Conservation (phyloP, 2,113 vertebrate genomes). For the Genyomyrus donnyi region DNA sequence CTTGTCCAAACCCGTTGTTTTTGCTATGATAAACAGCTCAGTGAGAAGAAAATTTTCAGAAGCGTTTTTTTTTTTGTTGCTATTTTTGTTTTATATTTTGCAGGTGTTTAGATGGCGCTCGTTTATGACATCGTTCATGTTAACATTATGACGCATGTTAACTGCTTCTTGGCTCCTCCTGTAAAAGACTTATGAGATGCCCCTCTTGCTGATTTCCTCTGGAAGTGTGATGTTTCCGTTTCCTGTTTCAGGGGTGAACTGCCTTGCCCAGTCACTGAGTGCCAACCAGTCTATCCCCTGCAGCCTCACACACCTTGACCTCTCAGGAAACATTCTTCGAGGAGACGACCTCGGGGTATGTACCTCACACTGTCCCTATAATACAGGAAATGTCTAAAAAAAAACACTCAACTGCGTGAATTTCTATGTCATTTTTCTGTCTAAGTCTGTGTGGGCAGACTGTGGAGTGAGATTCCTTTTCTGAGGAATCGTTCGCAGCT, state of each 20-base stretch:
- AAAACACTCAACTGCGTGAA: neutral
- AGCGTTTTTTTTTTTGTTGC: neutral
- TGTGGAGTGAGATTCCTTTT: neutral
- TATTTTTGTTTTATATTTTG: neutral
- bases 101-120: neutral
- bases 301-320: conserved; percentile 70
- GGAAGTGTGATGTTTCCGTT: neutral
- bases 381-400: neutral
- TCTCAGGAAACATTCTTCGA: conserved; percentile 76
- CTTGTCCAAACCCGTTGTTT: neutral
- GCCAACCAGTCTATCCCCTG: conserved; percentile 66
- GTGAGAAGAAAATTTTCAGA: neutral
- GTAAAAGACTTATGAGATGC: neutral
- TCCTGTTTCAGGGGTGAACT: conserved; percentile 69
- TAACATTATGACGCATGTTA: neutral
- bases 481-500: neutral
- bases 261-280: conserved; percentile 79
- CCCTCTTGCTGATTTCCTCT: neutral
- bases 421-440: neutral
- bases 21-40: neutral
- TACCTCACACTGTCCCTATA: neutral
- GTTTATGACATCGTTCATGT: neutral
- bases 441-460: neutral
- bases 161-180: neutral
- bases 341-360: conserved; percentile 77